Conservation (phyloP, 1,140 invertebrate genomes). For the Drosophila equinoxialis region DNA sequence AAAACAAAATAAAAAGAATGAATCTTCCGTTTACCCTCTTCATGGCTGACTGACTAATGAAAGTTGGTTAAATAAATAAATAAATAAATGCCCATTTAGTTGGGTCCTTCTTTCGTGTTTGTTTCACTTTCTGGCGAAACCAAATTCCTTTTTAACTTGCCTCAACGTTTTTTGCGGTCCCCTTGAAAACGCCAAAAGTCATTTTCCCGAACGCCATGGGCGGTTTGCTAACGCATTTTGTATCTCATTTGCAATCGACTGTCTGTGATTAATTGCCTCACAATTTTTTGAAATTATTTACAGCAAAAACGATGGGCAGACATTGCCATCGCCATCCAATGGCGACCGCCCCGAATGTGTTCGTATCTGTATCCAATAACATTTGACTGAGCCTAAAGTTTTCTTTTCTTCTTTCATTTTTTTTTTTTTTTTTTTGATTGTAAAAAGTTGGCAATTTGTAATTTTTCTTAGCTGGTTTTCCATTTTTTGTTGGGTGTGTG, state of each 20-base stretch:
- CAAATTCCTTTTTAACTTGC: conserved; percentile 36
- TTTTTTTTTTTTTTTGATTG: conserved; percentile 28
- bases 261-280: conserved; percentile 78
- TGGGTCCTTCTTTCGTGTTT: conserved; percentile 67
- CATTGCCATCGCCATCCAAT: neutral
- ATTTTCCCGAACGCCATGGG: conserved; percentile 41
- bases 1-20: neutral
- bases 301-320: conserved; percentile 19
- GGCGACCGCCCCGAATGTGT: conserved; percentile 39
- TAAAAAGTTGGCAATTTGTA: conserved; percentile 55
- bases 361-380: conserved; percentile 59
- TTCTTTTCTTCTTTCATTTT: conserved; percentile 15
- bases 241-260: conserved; percentile 75
- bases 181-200: conserved; percentile 28
- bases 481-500: conserved; percentile 27
- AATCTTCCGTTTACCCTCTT: conserved; percentile 31
- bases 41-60: conserved; percentile 57
- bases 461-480: conserved; percentile 39
- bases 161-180: conserved; percentile 29
- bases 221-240: conserved; percentile 59
- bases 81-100: conserved; percentile 77
- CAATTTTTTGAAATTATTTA: conserved; percentile 73
- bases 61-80: conserved; percentile 79
- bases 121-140: conserved; percentile 60
- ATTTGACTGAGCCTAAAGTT: conserved; percentile 69